Base-by-base conservation (phyloP, 2,797 vertebrate genomes). In the Pipistrellus nathusii region DNA sequence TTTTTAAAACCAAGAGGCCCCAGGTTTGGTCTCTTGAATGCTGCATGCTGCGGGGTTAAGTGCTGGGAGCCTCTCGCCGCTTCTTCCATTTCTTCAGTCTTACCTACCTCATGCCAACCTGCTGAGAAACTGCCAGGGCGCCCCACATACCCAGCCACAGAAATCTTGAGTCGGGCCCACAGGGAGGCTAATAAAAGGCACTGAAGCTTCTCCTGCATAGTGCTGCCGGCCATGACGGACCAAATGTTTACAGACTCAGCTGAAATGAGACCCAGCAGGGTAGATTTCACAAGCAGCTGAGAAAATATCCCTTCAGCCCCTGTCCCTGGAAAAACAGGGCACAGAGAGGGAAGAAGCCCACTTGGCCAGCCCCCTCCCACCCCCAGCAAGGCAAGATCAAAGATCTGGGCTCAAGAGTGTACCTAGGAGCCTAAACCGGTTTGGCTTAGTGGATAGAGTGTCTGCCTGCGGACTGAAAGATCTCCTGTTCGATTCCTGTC, bases 261-360 rank as follows among this genome's bases (percentile, higher is more conserved):
- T 92, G 86, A 48, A 81, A 93, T 44, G 84, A 88, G 46, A 55
- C 73, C 25, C 73, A 48, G 73, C 59, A 11, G 91, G 78, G 44
- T 30, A 13, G 82, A 14, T 71, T 41, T 68, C 95, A 57, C 44
- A 38, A 21, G 59, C 0, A 4, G 7, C 59, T 73, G 35, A 41
- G 84, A 71, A 88, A 93, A 64, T 4, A 55, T 73, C 15, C 20
- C 35, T 64, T 59, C 5, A 10, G 1, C 35, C 17, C 27, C 25
- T 2, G 3, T 59, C 13, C 32, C 41, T 73, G 20, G 41, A 44
- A 51, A 90, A 90, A 35, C 8, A 7, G 71, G 73, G 25, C 55
- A 25, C 35, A 46, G 44, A 44, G 44, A 44, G 2, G 71, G 27
- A 35, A 35, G 62, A 38, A 11, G 14, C 15, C 76, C 71, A 23